A percentile compares a stretch with the other conserved stretches of the same genome.
These are phyloP conservation scores for Synanthedon andrenaeformis DNA, from an alignment of 2,888 invertebrate species.

Conservation along the genomic window DNA sequence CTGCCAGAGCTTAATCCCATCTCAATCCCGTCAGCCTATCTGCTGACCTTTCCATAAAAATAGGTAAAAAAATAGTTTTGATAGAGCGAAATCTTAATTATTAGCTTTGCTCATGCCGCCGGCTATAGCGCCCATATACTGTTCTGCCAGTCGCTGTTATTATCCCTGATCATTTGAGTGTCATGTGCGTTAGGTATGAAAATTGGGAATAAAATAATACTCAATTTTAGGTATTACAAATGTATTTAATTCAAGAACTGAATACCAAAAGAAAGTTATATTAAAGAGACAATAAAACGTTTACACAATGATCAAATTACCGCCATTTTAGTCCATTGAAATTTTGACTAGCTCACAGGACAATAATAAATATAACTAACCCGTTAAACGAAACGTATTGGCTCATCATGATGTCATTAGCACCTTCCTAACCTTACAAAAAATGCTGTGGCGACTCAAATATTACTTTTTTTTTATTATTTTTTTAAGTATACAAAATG, in stretches of 20 bases:
- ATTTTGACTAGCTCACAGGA: constrained; percentile 63
- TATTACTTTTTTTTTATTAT: constrained; percentile 9
- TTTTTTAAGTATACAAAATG: constrained; percentile 58
- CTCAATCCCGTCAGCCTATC: no score
- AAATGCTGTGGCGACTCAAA: constrained; percentile 22
- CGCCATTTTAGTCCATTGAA: constrained; percentile 8
- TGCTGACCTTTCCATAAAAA: no score
- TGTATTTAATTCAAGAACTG: constrained; percentile 53
- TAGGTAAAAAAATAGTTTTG: no score
- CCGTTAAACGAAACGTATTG: constrained; percentile 8
- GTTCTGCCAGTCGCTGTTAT: no score
- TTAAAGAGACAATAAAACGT: constrained; percentile 61
- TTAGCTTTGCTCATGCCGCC: no score
- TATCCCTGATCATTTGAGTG: no score
- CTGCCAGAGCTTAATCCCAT: no score
- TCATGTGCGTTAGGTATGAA: no score
- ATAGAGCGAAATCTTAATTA: no score
- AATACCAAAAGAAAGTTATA: constrained; percentile 9
- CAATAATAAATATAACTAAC: constrained; percentile 10
- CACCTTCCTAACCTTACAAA: constrained; percentile 34
- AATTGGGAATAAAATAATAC: neutral
- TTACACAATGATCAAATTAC: neutral
- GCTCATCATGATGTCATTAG: constrained; percentile 21
- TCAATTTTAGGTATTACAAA: constrained; percentile 51
- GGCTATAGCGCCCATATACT: no score